Base-by-base conservation (phyloP, 2,113 vertebrate genomes). In the Oenanthe melanoleuca region DNA sequence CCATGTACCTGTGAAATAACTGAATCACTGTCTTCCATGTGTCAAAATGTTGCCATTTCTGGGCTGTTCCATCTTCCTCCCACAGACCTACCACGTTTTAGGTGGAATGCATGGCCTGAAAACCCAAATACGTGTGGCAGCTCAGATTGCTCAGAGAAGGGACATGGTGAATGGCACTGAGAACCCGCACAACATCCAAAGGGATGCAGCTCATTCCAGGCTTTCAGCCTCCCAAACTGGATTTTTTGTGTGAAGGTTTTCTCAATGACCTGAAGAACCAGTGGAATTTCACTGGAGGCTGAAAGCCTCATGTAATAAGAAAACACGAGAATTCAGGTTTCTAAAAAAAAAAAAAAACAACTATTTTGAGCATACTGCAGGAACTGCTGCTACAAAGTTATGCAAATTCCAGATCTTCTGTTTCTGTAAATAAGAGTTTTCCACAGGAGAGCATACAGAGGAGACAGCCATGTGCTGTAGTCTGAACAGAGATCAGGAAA, bases 1-100 rank as follows among this genome's bases (percentile, higher is more conserved):
- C 90, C 85, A 31, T 93, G 93, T 96, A 95, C 93, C 93, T 95
- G 95, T 88, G 95, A 97, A 97, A 88, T 71, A 80, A 93, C 65
- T 93, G 95, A 96, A 94, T 96, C 93, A 83, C 89, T 92, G 94
- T 67, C 82, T 96, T 86, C 79, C 92, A 78, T 83, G 81, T 96
- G 94, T 95, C 93, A 96, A 92, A 95, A 73, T 2, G 40, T 83
- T 96, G 86, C 95, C 92, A 57, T 95, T 96, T 94, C 93, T 92
- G 71, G 53, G 81, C 79, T 93, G 69, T 53, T 95, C 88, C 64
- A 70, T 77, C 92, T 66, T 74, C 95, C 85, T 95, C 95, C 93
- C 92, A 95, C 94, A 90, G 72, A 78, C 42, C n/a, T 49, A 18
- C 82, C 61, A 88, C 25, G 1, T 49, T 96, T 74, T 74, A 44